Conservation (phyloP, 2,888 invertebrate species). For the Cephus nigrinus region DNA sequence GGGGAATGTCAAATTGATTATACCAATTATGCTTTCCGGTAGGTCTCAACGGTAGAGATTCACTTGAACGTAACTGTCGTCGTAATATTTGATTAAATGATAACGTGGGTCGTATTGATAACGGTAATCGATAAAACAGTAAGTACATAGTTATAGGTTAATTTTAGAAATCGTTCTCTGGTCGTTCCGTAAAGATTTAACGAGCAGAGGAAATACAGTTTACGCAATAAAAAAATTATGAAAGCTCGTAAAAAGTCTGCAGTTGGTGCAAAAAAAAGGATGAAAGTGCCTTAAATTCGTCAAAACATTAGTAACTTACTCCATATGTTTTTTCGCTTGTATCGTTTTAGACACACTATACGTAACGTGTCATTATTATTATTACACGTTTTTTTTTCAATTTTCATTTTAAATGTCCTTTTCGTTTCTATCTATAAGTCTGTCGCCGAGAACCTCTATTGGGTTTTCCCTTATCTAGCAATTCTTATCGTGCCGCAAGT, state of each 20-base stretch:
- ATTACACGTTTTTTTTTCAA: background rate
- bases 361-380: background rate
- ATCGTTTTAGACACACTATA: background rate
- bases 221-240: background rate
- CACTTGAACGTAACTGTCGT: background rate
- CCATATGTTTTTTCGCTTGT: background rate
- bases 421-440: conserved; percentile 8
- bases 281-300: background rate
- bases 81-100: background rate
- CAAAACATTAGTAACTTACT: background rate
- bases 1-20: background rate
- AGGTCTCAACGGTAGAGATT: background rate
- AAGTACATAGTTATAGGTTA: background rate
- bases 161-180: background rate
- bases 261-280: background rate
- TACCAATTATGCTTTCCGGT: background rate
- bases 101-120: background rate
- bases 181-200: background rate
- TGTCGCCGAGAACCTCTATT: conserved; percentile 13
- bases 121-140: background rate
- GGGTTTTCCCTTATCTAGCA: conserved; percentile 45
- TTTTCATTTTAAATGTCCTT: background rate
- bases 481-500: conserved; percentile 57
- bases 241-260: background rate
- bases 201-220: background rate